A percentile compares a stretch with the other conserved stretches of the same genome.
These are phyloP conservation scores for Eristalinus aeneus DNA, from an alignment of 2,888 invertebrate species.

Conservation along the genomic window DNA sequence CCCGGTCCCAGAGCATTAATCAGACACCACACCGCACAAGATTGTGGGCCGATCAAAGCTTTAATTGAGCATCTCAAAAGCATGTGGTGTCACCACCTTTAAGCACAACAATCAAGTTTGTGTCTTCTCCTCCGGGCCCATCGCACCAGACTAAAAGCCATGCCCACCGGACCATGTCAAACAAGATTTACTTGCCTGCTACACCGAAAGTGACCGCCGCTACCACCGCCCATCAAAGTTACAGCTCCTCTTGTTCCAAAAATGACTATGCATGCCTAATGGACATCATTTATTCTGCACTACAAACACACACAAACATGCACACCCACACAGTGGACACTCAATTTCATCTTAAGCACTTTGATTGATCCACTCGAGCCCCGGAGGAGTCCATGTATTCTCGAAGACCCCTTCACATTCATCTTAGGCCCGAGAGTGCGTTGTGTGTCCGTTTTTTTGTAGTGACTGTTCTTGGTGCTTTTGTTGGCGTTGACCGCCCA, in stretches of 20 bases:
- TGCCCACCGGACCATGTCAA: neutral
- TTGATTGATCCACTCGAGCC: conserved; percentile 32
- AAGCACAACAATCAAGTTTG: neutral
- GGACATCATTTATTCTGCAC: conserved; percentile 30
- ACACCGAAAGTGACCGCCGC: neutral
- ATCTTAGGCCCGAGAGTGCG: neutral
- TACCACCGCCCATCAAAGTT: neutral
- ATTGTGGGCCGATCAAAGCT: neutral
- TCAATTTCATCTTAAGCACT: conserved; percentile 36
- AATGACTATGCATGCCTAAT: conserved; percentile 36
- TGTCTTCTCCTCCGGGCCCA: neutral
- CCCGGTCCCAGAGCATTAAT: neutral
- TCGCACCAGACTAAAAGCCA: neutral
- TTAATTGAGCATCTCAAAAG: neutral
- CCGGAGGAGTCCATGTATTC: neutral
- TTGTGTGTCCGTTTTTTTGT: neutral
- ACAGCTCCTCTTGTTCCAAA: neutral
- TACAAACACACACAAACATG: neutral
- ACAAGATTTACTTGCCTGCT: neutral
- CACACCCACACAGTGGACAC: neutral
- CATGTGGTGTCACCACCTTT: neutral
- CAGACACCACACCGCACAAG: neutral
- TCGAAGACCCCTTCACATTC: neutral
- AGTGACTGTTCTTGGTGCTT: neutral
- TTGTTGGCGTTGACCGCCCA: neutral